Evolutionary conservation across 2,888 invertebrate species (phyloP).

Genomic region (Galerucella calmariensis): DNA sequence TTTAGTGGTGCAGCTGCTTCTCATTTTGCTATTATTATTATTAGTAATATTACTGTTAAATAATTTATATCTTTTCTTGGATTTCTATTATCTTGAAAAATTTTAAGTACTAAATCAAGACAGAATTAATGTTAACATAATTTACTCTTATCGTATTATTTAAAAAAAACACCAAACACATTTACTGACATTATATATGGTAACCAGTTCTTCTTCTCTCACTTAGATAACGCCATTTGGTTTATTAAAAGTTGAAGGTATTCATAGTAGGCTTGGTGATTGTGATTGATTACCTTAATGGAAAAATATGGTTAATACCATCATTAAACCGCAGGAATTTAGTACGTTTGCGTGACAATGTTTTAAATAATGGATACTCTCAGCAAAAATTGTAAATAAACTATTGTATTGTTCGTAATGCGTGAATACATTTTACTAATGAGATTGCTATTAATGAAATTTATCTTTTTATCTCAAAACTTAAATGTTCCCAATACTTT

Average conservation of each 20-base stretch:
- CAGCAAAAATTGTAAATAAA: conserved; percentile 1
- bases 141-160: too few relatives aligned
- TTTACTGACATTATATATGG: too few relatives aligned
- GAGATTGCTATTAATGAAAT: neutral
- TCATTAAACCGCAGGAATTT: conserved; percentile 22
- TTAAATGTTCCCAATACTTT: too few relatives aligned
- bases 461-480: neutral
- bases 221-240: conserved; percentile 6
- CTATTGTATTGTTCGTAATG: neutral
- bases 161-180: too few relatives aligned
- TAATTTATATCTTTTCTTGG: too few relatives aligned
- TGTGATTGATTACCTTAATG: conserved; percentile 34
- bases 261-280: conserved; percentile 23
- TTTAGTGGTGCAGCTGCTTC: too few relatives aligned
- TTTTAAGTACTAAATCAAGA: too few relatives aligned
- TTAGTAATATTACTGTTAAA: too few relatives aligned
- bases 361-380: conserved; percentile 20
- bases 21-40: too few relatives aligned
- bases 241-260: conserved; percentile 11
- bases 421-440: conserved; percentile 9
- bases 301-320: conserved; percentile 29
- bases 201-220: neutral
- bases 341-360: conserved; percentile 27
- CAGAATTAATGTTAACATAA: too few relatives aligned
- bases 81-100: too few relatives aligned